Percentiles rank a stretch among this genome's conserved stretches.
Evolutionary conservation across 2,797 vertebrate species (phyloP).

Genomic region (Eupleurogrammus muticus): DNA sequence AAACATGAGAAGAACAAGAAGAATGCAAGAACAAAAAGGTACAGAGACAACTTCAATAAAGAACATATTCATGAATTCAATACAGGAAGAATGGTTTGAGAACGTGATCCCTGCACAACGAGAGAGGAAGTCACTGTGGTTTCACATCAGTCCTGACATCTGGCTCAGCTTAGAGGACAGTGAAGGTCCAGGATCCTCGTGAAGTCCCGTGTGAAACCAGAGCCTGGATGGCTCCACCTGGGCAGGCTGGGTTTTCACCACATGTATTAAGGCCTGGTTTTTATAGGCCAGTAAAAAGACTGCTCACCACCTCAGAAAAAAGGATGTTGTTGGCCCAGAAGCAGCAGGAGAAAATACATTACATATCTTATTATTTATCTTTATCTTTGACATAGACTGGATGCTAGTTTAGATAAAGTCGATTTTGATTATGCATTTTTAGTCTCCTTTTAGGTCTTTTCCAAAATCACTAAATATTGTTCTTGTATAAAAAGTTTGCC

Average conservation of each 20-base stretch:
- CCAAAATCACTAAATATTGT: too few relatives aligned
- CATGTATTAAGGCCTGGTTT: conserved; percentile 10
- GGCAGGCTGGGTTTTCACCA: conserved; percentile 34
- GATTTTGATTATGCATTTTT: too few relatives aligned
- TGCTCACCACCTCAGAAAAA: conserved; percentile 1
- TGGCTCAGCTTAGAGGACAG: conserved; percentile 55
- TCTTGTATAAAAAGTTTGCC: too few relatives aligned
- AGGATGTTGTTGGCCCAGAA: background rate
- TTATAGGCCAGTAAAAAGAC: conserved; percentile 26
- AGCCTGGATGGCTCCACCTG: conserved; percentile 28
- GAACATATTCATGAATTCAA: background rate
- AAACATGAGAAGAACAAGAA: too few relatives aligned
- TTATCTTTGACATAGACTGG: too few relatives aligned
- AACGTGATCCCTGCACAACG: background rate
- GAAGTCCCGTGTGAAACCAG: conserved; percentile 29
- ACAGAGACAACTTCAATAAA: background rate
- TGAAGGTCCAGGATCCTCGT: conserved; percentile 32
- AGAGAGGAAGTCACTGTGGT: background rate
- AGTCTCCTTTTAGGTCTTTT: too few relatives aligned
- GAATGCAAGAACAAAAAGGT: background rate
- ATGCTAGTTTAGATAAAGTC: too few relatives aligned
- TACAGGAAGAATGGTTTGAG: background rate
- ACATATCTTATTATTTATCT: too few relatives aligned
- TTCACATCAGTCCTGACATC: conserved; percentile 38
- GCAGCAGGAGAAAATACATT: background rate